Percentiles rank a stretch among this genome's conserved stretches.
phyloP scores from a whole-genome alignment of 2,797 vertebrate species.

The Lepidocolaptes lacrymiger region DNA sequence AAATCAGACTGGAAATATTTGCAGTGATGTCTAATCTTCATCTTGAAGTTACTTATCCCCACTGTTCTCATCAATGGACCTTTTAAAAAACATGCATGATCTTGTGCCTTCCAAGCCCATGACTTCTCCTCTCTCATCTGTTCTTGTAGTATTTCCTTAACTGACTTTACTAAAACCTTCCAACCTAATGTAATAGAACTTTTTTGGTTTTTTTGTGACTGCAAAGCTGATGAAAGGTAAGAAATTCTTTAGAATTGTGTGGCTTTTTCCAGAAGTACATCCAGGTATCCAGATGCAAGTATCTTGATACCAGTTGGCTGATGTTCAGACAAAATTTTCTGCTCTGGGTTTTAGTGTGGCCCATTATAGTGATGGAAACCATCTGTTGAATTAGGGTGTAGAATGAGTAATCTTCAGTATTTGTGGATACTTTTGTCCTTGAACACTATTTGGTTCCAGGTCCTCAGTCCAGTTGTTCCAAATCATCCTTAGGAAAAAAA shows the following conservation, averaged over 20 bases:
- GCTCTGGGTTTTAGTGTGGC: background rate
- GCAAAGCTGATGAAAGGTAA: background rate
- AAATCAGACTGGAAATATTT: background rate
- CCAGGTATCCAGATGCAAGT: background rate
- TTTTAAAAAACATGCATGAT: background rate
- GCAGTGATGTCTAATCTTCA: background rate
- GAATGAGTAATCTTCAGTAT: background rate
- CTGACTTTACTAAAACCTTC: background rate
- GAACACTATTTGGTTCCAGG: background rate
- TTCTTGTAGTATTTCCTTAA: background rate
- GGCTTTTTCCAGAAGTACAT: background rate
- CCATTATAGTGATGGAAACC: background rate
- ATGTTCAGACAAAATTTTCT: background rate
- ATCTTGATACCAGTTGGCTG: background rate
- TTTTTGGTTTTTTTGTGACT: background rate
- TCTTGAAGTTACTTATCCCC: background rate
- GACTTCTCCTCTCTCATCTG: background rate
- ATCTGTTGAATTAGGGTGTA: background rate
- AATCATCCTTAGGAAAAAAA: conserved; percentile 1
- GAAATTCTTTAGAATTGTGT: background rate
- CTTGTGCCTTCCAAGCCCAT: background rate
- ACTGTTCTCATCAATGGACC: background rate
- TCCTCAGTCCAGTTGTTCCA: background rate
- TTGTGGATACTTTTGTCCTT: background rate
- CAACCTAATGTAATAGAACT: background rate